Evolutionary conservation across 2,113 vertebrate genomes (phyloP), one percentile per base, ranked within the genome.

Genomic region (Rallus limicola): DNA sequence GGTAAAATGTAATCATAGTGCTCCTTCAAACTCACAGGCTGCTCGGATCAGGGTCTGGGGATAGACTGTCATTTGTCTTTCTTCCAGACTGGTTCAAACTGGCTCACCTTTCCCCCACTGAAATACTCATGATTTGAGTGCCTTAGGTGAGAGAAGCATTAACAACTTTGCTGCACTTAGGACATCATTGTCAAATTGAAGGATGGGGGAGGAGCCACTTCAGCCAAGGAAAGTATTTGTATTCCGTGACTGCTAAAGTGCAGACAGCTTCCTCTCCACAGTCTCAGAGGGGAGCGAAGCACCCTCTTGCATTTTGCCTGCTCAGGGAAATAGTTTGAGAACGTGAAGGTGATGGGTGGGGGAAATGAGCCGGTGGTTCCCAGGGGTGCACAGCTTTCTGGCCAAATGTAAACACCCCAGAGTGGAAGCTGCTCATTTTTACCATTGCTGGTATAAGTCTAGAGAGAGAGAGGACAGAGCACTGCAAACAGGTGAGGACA

Each of bases 121-220:
- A 83, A 96, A 90, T n/a, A 48, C 64, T 95, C 40, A 4, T 59
- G 44, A 74, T 96, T 83, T 52, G 75, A 85, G 53, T 52, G 55
- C 56, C 90, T 72, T 42, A 58, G 82, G 87, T 77, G 55, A 91
- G 82, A 93, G 84, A 85, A 28, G 20, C 40, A 2, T 70, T 70
- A 87, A 87, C 53, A 90, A 36, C 44, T 90, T 82, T 59, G 16
- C 64, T 5, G 53, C 82, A 86, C 72, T 90, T 81, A 88, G 93
- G 92, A 78, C 82, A 72, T 85, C 85, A 36, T 81, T 92, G 88
- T 88, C 82, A 90, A 56, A 83, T 67, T 88, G 85, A 90, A 93
- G 68, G 68, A 42, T 0, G 69, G 50, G 87, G 81, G 77, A 95
- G 89, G 89, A 95, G 70, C 53, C 74, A 89, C 81, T 95, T 96